A percentile compares a stretch with the other conserved stretches of the same genome.
Conservation (phyloP, 2,113 vertebrate species). For the Cyprinodon variegatus region DNA sequence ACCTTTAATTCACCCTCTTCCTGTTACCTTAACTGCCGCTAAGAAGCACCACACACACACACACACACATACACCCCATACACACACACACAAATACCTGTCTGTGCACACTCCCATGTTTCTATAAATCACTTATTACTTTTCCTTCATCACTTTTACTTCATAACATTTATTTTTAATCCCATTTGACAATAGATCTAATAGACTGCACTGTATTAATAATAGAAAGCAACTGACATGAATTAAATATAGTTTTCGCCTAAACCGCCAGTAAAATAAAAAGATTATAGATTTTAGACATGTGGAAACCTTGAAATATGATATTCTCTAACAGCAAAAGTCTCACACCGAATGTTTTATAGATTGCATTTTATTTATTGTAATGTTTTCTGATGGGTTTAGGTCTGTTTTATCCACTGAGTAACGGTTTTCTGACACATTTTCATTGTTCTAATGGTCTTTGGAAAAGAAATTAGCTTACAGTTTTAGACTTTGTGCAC, state of each 20-base stretch:
- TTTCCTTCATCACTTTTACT: not conserved
- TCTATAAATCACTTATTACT: not conserved
- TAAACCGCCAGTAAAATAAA: not conserved
- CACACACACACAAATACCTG: not conserved
- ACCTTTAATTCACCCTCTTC: not conserved
- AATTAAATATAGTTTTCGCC: not conserved
- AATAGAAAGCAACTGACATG: not conserved
- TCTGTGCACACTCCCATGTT: not conserved
- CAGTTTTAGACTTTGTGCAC: too few species aligned
- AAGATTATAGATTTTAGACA: too few species aligned
- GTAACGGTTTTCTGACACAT: too few species aligned
- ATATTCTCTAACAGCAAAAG: too few species aligned
- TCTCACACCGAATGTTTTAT: not conserved
- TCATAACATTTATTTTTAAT: not conserved
- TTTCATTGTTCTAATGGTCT: too few species aligned
- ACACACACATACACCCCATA: slow-evolving; percentile 9
- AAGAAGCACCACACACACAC: slow-evolving; percentile 19
- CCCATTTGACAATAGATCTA: not conserved
- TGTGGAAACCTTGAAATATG: not conserved
- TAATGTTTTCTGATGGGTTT: not conserved
- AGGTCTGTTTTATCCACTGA: not conserved
- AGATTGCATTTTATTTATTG: not conserved
- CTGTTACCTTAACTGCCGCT: slow-evolving; percentile 42
- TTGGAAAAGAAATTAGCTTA: too few species aligned
- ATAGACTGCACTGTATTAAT: not conserved